phyloP scores from a whole-genome alignment of 2,797 vertebrate species.

The Amniataba percoides region DNA sequence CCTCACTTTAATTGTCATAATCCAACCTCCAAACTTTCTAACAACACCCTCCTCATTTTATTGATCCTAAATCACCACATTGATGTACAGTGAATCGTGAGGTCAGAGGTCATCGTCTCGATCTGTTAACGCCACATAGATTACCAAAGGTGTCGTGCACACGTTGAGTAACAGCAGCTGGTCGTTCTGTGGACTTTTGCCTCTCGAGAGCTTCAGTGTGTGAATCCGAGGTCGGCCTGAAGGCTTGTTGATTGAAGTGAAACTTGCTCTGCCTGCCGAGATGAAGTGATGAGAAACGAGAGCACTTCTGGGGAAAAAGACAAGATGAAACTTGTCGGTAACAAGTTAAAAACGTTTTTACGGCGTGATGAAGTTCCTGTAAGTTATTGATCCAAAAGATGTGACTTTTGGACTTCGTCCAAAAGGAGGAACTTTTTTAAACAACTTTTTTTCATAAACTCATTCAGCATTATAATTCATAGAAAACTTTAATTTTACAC shows the following conservation, averaged over 20 bases:
- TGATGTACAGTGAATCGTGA: background rate
- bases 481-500: background rate
- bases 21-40: too few relatives aligned
- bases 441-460: too few relatives aligned
- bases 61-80: background rate
- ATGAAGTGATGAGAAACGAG: background rate
- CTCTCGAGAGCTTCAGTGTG: constrained; percentile 11
- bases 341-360: background rate
- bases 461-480: background rate
- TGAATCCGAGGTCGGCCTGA: constrained; percentile 8
- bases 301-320: constrained; percentile 11
- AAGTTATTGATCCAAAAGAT: background rate
- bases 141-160: background rate
- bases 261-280: constrained; percentile 10
- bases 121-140: background rate
- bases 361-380: background rate
- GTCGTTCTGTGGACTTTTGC: background rate
- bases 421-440: background rate
- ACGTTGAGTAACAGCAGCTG: background rate
- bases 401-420: background rate
- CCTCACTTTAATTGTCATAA: too few relatives aligned
- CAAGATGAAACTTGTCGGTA: constrained; percentile 45
- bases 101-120: constrained; percentile 8
- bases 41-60: background rate
- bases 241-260: constrained; percentile 26